phyloP scores from a whole-genome alignment of 2,113 vertebrate species.

The Salminus brasiliensis region DNA sequence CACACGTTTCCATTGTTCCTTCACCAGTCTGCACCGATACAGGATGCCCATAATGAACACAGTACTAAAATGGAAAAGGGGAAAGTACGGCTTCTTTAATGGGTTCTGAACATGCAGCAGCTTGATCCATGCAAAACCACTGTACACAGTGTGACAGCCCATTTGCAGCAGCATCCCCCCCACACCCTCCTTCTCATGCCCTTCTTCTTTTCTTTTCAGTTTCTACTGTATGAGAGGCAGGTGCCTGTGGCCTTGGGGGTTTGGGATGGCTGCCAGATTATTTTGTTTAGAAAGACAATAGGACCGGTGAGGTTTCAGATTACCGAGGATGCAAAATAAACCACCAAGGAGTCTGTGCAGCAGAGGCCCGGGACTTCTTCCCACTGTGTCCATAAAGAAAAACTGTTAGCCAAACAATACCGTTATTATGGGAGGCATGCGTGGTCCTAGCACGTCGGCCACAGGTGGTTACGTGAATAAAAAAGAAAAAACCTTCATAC shows the following conservation, averaged over 20 bases:
- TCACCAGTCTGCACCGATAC: conserved; percentile 27
- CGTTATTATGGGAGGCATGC: conserved; percentile 45
- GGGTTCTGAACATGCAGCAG: conserved; percentile 45
- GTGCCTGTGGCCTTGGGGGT: conserved; percentile 51
- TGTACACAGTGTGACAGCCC: conserved; percentile 23
- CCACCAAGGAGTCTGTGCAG: conserved; percentile 12
- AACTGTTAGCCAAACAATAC: conserved; percentile 52
- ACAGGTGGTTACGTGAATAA: conserved; percentile 42
- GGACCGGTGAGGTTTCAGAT: conserved; percentile 38
- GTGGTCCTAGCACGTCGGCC: conserved; percentile 26
- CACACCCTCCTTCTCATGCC: neutral
- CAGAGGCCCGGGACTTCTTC: conserved; percentile 44
- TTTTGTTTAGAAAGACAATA: conserved; percentile 55
- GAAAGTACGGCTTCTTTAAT: conserved; percentile 53
- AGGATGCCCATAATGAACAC: conserved; percentile 29
- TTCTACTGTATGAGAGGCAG: conserved; percentile 47
- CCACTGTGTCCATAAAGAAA: conserved; percentile 43
- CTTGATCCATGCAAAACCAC: conserved; percentile 41
- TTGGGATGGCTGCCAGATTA: conserved; percentile 52
- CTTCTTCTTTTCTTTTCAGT: conserved; percentile 15
- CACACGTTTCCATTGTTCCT: conserved; percentile 27
- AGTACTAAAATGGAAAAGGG: conserved; percentile 45
- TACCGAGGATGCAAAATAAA: conserved; percentile 47
- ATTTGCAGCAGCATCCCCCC: conserved; percentile 4
- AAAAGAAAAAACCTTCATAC: conserved; percentile 31